These are phyloP conservation scores for Oryzias woworae DNA, from an alignment of 2,113 vertebrate species.

Conservation along the genomic window DNA sequence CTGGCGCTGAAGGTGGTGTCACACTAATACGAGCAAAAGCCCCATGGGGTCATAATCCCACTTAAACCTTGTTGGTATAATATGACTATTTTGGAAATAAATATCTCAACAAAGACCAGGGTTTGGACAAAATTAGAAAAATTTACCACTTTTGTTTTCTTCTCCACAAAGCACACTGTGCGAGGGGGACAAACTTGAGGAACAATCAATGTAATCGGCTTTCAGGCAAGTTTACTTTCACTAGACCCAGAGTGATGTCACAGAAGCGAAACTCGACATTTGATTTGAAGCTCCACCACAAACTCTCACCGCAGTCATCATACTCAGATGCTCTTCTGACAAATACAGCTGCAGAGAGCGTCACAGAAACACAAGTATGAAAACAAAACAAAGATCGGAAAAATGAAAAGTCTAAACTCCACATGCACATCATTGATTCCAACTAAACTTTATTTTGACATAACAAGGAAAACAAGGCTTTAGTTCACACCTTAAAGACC, in stretches of 20 bases:
- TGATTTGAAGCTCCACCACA: slow-evolving; percentile 29
- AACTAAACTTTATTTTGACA: too few species aligned
- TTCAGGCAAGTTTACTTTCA: neutral
- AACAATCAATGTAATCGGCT: neutral
- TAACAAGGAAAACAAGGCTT: too few species aligned
- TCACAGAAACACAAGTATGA: neutral
- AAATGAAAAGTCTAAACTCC: too few species aligned
- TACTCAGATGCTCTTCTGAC: neutral
- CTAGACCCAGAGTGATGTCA: too few species aligned
- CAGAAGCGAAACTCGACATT: slow-evolving; percentile 8
- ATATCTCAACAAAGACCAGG: too few species aligned
- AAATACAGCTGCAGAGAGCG: neutral
- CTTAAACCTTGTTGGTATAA: slow-evolving; percentile 4
- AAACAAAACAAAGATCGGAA: too few species aligned
- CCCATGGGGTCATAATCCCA: neutral
- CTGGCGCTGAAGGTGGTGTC: neutral
- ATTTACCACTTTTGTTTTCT: too few species aligned
- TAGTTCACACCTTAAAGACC: too few species aligned
- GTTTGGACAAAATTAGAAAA: too few species aligned
- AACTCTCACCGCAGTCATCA: slow-evolving; percentile 6
- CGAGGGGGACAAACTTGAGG: neutral
- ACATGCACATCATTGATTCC: too few species aligned
- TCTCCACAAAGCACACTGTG: too few species aligned
- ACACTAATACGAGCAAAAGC: slow-evolving; percentile 1
- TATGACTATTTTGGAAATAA: too few species aligned